Evolutionary conservation across 2,113 vertebrate species (phyloP).

Genomic region (Eulemur macaco): DNA sequence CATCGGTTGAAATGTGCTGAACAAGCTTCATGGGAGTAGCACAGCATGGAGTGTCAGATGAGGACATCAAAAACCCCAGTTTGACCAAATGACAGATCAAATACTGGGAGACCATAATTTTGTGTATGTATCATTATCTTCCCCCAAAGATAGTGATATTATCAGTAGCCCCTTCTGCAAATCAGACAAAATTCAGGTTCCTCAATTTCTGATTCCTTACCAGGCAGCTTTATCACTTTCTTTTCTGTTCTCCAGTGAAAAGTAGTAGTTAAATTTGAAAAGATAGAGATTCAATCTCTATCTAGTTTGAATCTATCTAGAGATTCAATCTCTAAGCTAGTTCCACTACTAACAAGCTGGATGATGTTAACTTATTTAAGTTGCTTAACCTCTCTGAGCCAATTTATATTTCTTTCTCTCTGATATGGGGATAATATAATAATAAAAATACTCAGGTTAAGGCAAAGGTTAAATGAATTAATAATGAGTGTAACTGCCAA

Average conservation of each 20-base stretch:
- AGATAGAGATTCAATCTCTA: background rate
- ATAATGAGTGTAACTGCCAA: background rate
- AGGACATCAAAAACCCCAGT: background rate
- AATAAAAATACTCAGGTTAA: background rate
- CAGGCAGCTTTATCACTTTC: background rate
- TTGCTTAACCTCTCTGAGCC: background rate
- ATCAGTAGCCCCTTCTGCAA: background rate
- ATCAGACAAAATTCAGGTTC: background rate
- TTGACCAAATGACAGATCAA: background rate
- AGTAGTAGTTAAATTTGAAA: constrained; percentile 1
- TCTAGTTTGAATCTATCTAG: too few relatives aligned
- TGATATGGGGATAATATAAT: background rate
- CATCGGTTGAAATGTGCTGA: background rate
- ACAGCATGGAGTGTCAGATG: background rate
- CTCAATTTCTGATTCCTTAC: background rate
- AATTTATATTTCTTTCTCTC: constrained; percentile 24
- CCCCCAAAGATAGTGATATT: background rate
- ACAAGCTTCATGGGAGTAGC: background rate
- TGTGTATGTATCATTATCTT: background rate
- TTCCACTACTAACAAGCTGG: background rate
- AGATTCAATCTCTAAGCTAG: background rate
- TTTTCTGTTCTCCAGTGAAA: background rate
- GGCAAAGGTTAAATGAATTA: constrained; percentile 34
- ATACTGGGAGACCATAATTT: background rate
- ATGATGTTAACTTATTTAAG: background rate